Evolutionary conservation across 2,113 vertebrate genomes (phyloP).

Genomic region (Paramormyrops kingsleyae): DNA sequence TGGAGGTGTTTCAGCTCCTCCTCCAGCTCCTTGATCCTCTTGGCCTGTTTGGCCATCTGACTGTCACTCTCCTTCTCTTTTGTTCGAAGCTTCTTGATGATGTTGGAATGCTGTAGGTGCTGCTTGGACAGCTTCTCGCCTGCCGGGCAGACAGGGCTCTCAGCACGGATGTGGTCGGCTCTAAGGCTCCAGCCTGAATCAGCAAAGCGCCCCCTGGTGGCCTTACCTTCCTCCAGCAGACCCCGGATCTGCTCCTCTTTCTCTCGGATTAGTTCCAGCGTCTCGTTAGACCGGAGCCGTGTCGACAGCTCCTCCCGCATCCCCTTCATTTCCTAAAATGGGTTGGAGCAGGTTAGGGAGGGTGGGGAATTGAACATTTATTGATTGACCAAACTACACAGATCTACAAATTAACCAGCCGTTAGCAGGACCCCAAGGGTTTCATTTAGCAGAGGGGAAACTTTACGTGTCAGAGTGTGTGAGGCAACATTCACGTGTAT

Average conservation of each 20-base stretch:
- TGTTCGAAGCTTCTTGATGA: constrained; percentile 91
- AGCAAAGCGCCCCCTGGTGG: not conserved
- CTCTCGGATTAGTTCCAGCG: constrained; percentile 83
- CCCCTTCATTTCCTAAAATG: constrained; percentile 78
- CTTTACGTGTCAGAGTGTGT: not conserved
- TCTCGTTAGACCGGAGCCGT: constrained; percentile 82
- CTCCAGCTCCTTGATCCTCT: constrained; percentile 81
- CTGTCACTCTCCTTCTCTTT: constrained; percentile 90
- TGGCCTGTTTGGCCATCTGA: constrained; percentile 70
- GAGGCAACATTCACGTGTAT: not conserved
- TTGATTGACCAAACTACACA: not conserved
- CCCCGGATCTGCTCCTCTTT: constrained; percentile 96
- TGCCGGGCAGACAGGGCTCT: constrained; percentile 37
- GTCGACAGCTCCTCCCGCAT: constrained; percentile 84
- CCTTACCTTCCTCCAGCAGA: constrained; percentile 88
- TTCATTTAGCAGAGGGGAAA: not conserved
- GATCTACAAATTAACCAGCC: not conserved
- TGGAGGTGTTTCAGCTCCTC: constrained; percentile 82
- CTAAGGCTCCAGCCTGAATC: not conserved
- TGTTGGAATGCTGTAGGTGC: constrained; percentile 90
- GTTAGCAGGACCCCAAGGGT: not conserved
- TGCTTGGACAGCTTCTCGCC: constrained; percentile 98
- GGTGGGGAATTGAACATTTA: not conserved
- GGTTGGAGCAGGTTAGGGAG: not conserved
- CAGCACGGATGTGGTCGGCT: not conserved